A percentile compares a stretch with the other conserved stretches of the same genome.
These are phyloP conservation scores for Ammospiza caudacuta DNA, from an alignment of 2,113 vertebrate species.

Conservation along the genomic window DNA sequence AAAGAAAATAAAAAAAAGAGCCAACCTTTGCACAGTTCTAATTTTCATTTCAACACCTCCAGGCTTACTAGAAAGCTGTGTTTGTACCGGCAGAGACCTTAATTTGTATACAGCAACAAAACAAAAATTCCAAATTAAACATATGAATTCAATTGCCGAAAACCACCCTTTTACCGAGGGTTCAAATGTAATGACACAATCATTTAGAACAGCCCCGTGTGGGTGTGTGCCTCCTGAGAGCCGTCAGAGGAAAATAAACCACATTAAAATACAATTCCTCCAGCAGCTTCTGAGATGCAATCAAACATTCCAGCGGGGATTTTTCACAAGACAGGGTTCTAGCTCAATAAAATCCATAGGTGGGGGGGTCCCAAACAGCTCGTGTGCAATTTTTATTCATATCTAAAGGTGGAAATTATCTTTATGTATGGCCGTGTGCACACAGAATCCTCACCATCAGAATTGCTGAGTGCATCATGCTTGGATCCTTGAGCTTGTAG, in stretches of 20 bases:
- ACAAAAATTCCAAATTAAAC: conserved; percentile 42
- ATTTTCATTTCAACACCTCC: conserved; percentile 55
- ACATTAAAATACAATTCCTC: conserved; percentile 53
- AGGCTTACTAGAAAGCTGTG: conserved; percentile 38
- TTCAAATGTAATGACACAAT: conserved; percentile 42
- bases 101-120: conserved; percentile 53
- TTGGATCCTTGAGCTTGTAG: background rate
- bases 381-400: conserved; percentile 15
- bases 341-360: conserved; percentile 33
- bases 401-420: conserved; percentile 5
- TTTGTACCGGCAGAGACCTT: conserved; percentile 5
- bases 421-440: background rate
- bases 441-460: background rate
- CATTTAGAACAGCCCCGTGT: conserved; percentile 52
- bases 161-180: conserved; percentile 39
- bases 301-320: conserved; percentile 23
- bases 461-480: background rate
- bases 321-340: conserved; percentile 45
- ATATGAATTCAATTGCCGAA: conserved; percentile 6
- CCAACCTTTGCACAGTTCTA: background rate
- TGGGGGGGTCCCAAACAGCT: conserved; percentile 12
- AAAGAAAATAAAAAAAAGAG: background rate
- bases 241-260: conserved; percentile 27
- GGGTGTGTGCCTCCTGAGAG: conserved; percentile 27
- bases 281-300: background rate